Base-by-base conservation (phyloP, 2,888 invertebrate species). In the Diarsia rubi region DNA sequence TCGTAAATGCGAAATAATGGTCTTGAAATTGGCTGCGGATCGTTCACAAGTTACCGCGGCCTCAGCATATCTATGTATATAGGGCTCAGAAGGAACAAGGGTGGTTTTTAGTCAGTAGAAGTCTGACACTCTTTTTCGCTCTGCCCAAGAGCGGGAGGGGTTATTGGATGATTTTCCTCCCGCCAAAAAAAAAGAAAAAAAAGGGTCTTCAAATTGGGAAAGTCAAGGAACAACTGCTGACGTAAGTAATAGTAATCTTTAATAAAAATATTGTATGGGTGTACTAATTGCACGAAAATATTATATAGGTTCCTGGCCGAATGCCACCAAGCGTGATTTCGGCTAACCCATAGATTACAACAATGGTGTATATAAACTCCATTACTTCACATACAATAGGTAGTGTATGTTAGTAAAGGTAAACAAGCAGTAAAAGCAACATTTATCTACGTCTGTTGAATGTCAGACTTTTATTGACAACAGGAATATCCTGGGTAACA, bases 381-480 rank as follows among this genome's bases (percentile, higher is more conserved):
- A 74, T 69, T 69, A 80, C 57, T 80, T 79, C 52, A 24, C 68
- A 79, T 69, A 80, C 80, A 80, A 80, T 79, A 74, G 54, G 3
- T 68, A 66, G 14, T 68, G 57, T 12, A 11, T 63, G n/a, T 27
- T 65, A 27, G 12, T 37, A 45, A 59, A 14, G 3, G 3, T 52
- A 75, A 42, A 67, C 49, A 49, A 76, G 59, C 49, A 24, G 21
- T 49, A 73, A 37, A 57, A 59, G 42, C 21, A 76, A 31, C 24
- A 42, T 57, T 44, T 70, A 45, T 27, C 19, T 54, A 27, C 44
- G 54, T 74, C 21, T 70, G 16, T 71, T 24, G 24, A 16, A 8
- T 19, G 21, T 49, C 12, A 6, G 27, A 45, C 19, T 47, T 63
- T 52, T 45, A 68, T 45, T 59, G 24, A 27, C n/a, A 45, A 49